Percentiles rank a stretch among this genome's conserved stretches.
phyloP scores from a whole-genome alignment of 2,888 invertebrate species.

The Carterocephalus palaemon region DNA sequence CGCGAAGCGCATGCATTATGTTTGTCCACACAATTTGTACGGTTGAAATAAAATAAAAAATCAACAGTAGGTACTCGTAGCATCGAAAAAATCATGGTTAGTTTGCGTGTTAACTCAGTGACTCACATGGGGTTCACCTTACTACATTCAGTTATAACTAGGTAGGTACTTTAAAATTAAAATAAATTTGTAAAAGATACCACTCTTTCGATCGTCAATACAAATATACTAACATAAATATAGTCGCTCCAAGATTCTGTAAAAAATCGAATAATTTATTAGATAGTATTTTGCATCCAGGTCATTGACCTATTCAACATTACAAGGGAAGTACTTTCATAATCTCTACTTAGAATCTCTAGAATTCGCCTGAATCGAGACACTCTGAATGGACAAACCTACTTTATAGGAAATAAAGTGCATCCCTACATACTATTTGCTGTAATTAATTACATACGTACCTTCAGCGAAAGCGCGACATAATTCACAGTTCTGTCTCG shows the following conservation, averaged over 20 bases:
- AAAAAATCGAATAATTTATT: too few relatives aligned
- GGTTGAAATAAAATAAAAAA: constrained; percentile 12
- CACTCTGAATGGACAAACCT: constrained; percentile 38
- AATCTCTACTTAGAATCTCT: constrained; percentile 13
- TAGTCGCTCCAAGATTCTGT: too few relatives aligned
- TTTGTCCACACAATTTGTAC: constrained; percentile 24
- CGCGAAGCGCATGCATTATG: constrained; percentile 15
- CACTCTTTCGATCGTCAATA: too few relatives aligned
- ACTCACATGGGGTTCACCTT: too few relatives aligned
- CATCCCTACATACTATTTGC: constrained; percentile 72
- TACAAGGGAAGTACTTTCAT: constrained; percentile 12
- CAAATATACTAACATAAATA: too few relatives aligned
- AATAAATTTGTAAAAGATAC: too few relatives aligned
- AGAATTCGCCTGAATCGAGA: constrained; percentile 11
- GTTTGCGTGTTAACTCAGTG: neutral
- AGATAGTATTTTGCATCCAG: too few relatives aligned
- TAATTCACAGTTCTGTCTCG: constrained; percentile 74
- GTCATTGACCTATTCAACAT: too few relatives aligned
- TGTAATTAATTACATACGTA: constrained; percentile 71
- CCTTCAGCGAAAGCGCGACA: constrained; percentile 59
- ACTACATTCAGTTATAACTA: too few relatives aligned
- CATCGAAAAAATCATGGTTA: constrained; percentile 17
- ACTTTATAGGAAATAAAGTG: constrained; percentile 74
- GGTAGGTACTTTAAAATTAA: too few relatives aligned
- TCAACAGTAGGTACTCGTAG: neutral